Base-by-base conservation (phyloP, 2,113 vertebrate genomes). In the Equus quagga region DNA sequence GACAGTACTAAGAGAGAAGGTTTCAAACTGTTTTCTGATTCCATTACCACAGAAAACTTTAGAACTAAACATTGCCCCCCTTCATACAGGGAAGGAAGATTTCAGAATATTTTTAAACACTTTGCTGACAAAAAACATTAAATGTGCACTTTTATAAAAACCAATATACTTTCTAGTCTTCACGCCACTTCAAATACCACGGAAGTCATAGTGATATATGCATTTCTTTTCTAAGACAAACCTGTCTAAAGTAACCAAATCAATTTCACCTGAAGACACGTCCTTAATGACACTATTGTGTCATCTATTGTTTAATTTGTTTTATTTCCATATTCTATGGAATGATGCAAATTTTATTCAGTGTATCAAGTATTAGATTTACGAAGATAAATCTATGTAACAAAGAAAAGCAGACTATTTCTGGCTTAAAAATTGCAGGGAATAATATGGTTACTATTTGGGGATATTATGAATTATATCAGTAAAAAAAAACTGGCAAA, bases 261-360 rank as follows among this genome's bases (percentile, higher is more conserved):
- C 36, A 72, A 44, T 46, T 80, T 41, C 5, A 60, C 5, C 3
- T 73, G 58, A 76, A 69, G 31, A n/a, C 33, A 70, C 6, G 24
- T 54, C 18, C 5, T 3, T 19, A 64, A 56, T 12, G 75, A 81
- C 10, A 8, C n/a, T 4, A 14, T 2, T n/a, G 13, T 73, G 64
- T 58, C 2, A 46, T 79, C 33, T 56, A 60, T 17, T 44, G 19
- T 62, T 12, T 46, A 54, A 23, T 91, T 64, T 49, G 8, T 67
- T 79, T 82, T 60, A 69, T 19, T 91, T 73, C 58, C 14, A 36
- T 6, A 36, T 79, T 73, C 60, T 78, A 89, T 15, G 8, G 5
- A 92, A 93, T 84, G 75, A 80, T 86, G n/a, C 12, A 85, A 91
- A 89, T 69, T 15, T 58, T 91, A 82, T 67, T 60, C 4, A 67